Conservation (phyloP, 1,140 invertebrate genomes). For the Bilobella aurantiaca region DNA sequence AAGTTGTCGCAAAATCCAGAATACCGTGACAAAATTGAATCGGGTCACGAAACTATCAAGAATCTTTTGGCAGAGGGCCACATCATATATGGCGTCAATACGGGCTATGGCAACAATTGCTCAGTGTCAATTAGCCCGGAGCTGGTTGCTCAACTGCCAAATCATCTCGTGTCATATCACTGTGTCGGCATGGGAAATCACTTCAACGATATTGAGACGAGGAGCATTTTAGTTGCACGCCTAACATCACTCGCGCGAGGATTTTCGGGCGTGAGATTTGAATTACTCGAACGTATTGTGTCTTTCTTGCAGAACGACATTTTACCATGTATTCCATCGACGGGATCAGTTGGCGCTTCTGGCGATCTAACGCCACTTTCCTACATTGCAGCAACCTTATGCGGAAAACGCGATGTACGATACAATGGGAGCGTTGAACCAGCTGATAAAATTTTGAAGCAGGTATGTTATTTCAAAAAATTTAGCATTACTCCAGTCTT, state of each 20-base stretch:
- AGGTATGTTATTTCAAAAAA: conserved; percentile 8
- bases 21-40: background rate
- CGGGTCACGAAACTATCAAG: background rate
- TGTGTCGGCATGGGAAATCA: background rate
- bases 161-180: background rate
- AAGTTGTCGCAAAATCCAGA: background rate
- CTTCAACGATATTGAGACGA: background rate
- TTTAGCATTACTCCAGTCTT: too few species aligned
- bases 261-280: background rate
- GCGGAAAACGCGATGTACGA: background rate
- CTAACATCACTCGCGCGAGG: background rate
- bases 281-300: background rate
- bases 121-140: background rate
- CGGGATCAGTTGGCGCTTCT: conserved; percentile 9
- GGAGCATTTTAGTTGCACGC: background rate
- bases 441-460: background rate
- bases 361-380: conserved; percentile 6
- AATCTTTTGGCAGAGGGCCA: background rate
- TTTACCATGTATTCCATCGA: background rate
- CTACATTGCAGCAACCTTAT: conserved; percentile 4
- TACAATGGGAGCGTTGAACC: background rate
- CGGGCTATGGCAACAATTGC: conserved; percentile 5
- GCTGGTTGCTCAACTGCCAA: conserved; percentile 1
- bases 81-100: conserved; percentile 8
- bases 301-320: conserved; percentile 3